Conservation (phyloP, 1,140 invertebrate genomes). For the Drosophila guanche region DNA sequence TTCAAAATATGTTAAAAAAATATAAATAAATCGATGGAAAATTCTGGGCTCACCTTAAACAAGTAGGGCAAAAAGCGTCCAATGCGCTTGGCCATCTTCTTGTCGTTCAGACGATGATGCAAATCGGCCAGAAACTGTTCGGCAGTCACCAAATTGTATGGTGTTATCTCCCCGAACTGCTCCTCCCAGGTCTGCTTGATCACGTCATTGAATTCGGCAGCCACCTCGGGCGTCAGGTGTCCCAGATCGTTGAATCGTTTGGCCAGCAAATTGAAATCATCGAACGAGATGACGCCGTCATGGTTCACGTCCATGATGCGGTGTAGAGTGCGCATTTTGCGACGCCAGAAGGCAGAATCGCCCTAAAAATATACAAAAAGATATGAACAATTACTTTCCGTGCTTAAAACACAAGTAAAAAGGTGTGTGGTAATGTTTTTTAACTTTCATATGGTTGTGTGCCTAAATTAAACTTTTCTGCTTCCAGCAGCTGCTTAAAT, state of each 20-base stretch:
- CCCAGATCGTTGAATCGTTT: slow-evolving; percentile 90
- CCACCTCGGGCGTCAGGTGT: slow-evolving; percentile 86
- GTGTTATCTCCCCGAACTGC: slow-evolving; percentile 91
- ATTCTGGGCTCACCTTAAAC: slow-evolving; percentile 87
- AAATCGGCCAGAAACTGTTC: slow-evolving; percentile 92
- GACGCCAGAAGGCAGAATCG: slow-evolving; percentile 92
- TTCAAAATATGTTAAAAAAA: neutral
- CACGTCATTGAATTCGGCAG: slow-evolving; percentile 87
- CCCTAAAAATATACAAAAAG: slow-evolving; percentile 85
- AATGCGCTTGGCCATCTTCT: slow-evolving; percentile 88
- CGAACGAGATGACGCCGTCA: slow-evolving; percentile 92
- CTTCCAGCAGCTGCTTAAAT: too few relatives aligned
- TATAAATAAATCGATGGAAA: neutral
- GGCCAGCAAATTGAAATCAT: slow-evolving; percentile 90
- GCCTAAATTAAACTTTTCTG: too few relatives aligned
- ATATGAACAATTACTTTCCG: neutral
- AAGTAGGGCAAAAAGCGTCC: slow-evolving; percentile 91
- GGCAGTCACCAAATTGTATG: slow-evolving; percentile 91
- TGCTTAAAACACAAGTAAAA: neutral
- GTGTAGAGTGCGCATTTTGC: slow-evolving; percentile 93
- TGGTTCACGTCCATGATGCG: slow-evolving; percentile 92
- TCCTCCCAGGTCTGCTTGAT: slow-evolving; percentile 91
- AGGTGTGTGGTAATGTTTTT: too few relatives aligned
- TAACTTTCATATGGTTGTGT: too few relatives aligned
- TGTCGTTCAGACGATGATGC: slow-evolving; percentile 91